Conservation (phyloP, 1,140 invertebrate species). For the Anadara kagoshimensis region DNA sequence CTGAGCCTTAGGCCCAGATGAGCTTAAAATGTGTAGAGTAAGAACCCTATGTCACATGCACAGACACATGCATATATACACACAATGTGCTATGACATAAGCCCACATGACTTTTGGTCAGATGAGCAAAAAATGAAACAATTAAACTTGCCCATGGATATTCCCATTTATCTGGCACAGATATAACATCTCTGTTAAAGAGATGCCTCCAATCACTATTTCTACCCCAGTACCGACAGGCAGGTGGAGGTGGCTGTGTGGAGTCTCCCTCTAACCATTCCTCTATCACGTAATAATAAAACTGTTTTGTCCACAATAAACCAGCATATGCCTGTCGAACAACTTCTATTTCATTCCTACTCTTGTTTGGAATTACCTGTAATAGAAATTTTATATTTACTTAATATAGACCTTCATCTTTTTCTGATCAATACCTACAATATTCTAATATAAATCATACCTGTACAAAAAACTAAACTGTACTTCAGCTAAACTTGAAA, state of each 20-base stretch:
- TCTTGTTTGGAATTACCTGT: conserved; percentile 57
- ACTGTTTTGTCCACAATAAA: conserved; percentile 74
- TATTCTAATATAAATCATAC: no score
- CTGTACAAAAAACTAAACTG: no score
- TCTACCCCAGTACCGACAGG: conserved; percentile 43
- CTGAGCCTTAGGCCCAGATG: no score
- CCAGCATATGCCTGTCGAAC: conserved; percentile 72
- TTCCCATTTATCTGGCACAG: conserved; percentile 76
- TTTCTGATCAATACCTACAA: no score
- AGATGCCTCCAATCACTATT: conserved; percentile 73
- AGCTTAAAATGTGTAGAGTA: no score
- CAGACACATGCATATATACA: no score
- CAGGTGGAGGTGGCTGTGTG: conserved; percentile 61
- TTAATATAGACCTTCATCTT: background rate
- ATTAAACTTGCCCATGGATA: conserved; percentile 73
- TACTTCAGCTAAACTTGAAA: no score
- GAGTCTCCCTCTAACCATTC: conserved; percentile 71
- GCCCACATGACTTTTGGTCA: no score
- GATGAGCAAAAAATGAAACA: no score
- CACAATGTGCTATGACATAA: no score
- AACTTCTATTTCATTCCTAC: conserved; percentile 55
- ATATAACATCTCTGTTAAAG: conserved; percentile 72
- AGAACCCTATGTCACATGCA: no score
- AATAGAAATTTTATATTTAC: background rate
- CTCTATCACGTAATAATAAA: conserved; percentile 72